These are phyloP conservation scores for Drosophila lacertosa DNA, from an alignment of 1,140 invertebrate genomes.

Conservation along the genomic window DNA sequence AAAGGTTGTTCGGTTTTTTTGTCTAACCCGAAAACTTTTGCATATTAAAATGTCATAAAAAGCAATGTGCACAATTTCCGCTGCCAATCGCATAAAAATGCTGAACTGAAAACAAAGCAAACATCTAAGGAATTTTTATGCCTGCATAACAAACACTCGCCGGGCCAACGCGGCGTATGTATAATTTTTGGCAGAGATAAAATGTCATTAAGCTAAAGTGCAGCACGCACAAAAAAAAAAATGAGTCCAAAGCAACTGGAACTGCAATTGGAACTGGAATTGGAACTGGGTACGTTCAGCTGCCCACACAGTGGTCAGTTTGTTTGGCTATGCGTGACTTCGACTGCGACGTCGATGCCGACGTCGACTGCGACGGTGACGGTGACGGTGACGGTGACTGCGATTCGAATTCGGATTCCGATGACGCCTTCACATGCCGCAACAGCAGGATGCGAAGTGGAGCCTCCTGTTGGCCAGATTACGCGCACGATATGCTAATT, in stretches of 20 bases:
- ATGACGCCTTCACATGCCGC: constrained; percentile 78
- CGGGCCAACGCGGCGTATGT: constrained; percentile 7
- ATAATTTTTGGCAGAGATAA: constrained; percentile 62
- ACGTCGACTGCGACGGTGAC: constrained; percentile 3
- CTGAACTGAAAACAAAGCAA: constrained; percentile 21
- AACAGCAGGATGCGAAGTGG: constrained; percentile 66
- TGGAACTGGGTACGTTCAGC: constrained; percentile 24
- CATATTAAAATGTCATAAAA: constrained; percentile 81
- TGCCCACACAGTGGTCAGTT: constrained; percentile 76
- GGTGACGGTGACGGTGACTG: constrained; percentile 3
- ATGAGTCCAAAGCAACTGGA: constrained; percentile 18
- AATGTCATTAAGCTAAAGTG: constrained; percentile 81
- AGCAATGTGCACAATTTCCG: constrained; percentile 73
- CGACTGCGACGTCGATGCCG: constrained; percentile 4
- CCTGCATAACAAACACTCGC: constrained; percentile 53
- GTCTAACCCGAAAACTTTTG: constrained; percentile 56
- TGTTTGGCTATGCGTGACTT: constrained; percentile 50
- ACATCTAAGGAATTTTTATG: constrained; percentile 27
- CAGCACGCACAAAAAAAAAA: constrained; percentile 69
- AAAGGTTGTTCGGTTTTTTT: constrained; percentile 42
- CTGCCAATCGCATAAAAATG: constrained; percentile 79
- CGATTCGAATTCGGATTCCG: constrained; percentile 27
- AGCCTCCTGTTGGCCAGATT: constrained; percentile 76
- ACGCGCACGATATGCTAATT: constrained; percentile 82
- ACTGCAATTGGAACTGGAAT: background rate